phyloP scores from a whole-genome alignment of 2,888 invertebrate species.

The Pimpla rufipes region DNA sequence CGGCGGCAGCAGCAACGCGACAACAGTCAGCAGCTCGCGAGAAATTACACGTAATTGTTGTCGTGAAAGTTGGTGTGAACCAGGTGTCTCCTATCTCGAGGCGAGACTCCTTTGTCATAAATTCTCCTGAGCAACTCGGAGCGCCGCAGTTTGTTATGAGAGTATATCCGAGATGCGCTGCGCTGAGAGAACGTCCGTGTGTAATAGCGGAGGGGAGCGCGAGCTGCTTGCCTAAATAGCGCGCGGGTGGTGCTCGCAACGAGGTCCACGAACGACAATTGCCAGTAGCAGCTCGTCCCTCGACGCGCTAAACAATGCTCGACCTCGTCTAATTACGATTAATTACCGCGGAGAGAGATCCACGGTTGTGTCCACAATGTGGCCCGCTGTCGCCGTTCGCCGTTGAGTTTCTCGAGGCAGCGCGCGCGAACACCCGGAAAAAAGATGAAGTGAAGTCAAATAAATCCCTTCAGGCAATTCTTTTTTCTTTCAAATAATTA shows the following conservation, averaged over 20 bases:
- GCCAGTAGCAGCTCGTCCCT: neutral
- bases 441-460: no score
- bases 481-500: no score
- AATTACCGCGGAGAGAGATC: slow-evolving; percentile 48
- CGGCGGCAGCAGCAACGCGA: neutral
- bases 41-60: slow-evolving; percentile 32
- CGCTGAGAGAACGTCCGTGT: neutral
- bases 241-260: neutral
- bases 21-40: neutral
- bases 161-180: no score
- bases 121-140: neutral
- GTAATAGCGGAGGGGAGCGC: no score
- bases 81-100: slow-evolving; percentile 17
- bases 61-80: slow-evolving; percentile 42
- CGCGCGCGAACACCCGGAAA: neutral
- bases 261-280: slow-evolving; percentile 30
- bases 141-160: neutral
- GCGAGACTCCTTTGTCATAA: slow-evolving; percentile 15
- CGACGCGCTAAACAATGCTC: slow-evolving; percentile 57
- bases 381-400: neutral
- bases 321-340: slow-evolving; percentile 68
- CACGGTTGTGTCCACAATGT: slow-evolving; percentile 10
- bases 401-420: slow-evolving; percentile 1
- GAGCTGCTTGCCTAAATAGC: neutral
- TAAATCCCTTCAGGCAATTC: no score